Base-by-base conservation (phyloP, 1,140 invertebrate species). In the Lordiphosa collinella region DNA sequence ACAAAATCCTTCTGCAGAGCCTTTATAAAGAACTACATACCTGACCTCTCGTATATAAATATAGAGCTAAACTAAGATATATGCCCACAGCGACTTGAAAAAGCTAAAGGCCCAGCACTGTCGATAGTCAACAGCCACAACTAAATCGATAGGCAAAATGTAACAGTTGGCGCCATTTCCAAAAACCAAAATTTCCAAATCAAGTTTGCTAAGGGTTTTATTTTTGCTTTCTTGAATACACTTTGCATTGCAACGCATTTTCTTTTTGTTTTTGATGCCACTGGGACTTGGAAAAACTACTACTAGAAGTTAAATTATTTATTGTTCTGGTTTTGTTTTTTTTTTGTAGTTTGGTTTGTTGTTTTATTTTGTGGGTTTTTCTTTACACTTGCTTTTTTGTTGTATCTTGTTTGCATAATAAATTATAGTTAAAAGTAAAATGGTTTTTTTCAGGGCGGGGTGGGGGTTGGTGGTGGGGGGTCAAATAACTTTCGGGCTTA, bases 341-440 rank as follows among this genome's bases (percentile, higher is more conserved):
- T 74, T 69, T 67, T 67, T 51, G 14, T 31, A 62, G 60, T 63
- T 67, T 69, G 64, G 70, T 79, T 78, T 76, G 70, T 78, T 60
- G 65, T 36, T 63, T 68, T 64, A 52, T 60, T 60, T 55, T 68
- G 53, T 53, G 43, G 44, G 44, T 61, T 54, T 66, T 57, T 62
- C 71, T 47, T 76, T 82, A 75, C 76, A 80, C 54, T 80, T 84
- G 71, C n/a, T 80, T 75, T 79, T 66, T 44, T 76, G 64, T 80
- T 71, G 76, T 80, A 69, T 80, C 60, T 82, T 74, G 76, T 82
- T 80, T 82, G 76, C 76, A 67, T 67, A 82, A 82, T 82, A 82
- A 82, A 82, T 82, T 82, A 82, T 74, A 82, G 54, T 58, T 84
- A 84, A 82, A 52, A 82, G 76, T 80, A 80, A 71, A 82, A 66